These are phyloP conservation scores for Pocillopora verrucosa DNA, from an alignment of 64 coral and sea anemone genomes.

Conservation along the genomic window DNA sequence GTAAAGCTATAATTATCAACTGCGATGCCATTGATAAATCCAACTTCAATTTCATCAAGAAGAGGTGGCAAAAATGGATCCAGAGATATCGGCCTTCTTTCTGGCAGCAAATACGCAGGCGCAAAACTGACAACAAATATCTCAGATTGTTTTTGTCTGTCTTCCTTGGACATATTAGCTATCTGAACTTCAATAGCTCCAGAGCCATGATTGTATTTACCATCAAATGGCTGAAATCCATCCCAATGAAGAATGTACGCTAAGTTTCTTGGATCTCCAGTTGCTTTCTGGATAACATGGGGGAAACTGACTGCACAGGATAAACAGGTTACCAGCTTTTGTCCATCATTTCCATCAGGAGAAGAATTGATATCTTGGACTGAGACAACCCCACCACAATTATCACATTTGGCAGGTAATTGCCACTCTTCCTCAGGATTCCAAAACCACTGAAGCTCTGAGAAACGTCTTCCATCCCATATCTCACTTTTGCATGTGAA, in stretches of 20 bases:
- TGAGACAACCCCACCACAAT: slow-evolving; percentile 43
- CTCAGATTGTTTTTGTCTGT: slow-evolving; percentile 46
- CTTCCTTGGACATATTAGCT: slow-evolving; percentile 48
- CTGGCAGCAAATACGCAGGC: slow-evolving; percentile 41
- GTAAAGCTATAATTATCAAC: slow-evolving; percentile 54
- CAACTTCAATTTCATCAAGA: slow-evolving; percentile 43
- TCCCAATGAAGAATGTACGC: slow-evolving; percentile 57
- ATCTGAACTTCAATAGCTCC: slow-evolving; percentile 61
- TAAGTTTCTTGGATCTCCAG: slow-evolving; percentile 51
- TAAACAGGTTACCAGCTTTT: slow-evolving; percentile 27
- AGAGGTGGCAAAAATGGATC: slow-evolving; percentile 46
- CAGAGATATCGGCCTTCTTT: slow-evolving; percentile 40
- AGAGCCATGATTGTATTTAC: slow-evolving; percentile 61
- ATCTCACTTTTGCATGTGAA: slow-evolving; percentile 41
- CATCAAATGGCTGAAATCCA: slow-evolving; percentile 64
- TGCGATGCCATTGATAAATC: slow-evolving; percentile 44
- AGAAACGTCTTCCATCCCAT: slow-evolving; percentile 55
- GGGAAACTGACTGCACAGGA: neutral
- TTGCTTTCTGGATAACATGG: neutral
- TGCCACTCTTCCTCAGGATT: slow-evolving; percentile 46
- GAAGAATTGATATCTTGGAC: slow-evolving; percentile 18
- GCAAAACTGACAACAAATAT: slow-evolving; percentile 61
- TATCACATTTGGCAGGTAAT: slow-evolving; percentile 39
- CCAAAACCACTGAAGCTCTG: slow-evolving; percentile 53
- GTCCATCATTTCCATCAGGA: slow-evolving; percentile 23